These are phyloP conservation scores for Clarias pachynema DNA, from an alignment of 2,797 vertebrate species.

Conservation along the genomic window DNA sequence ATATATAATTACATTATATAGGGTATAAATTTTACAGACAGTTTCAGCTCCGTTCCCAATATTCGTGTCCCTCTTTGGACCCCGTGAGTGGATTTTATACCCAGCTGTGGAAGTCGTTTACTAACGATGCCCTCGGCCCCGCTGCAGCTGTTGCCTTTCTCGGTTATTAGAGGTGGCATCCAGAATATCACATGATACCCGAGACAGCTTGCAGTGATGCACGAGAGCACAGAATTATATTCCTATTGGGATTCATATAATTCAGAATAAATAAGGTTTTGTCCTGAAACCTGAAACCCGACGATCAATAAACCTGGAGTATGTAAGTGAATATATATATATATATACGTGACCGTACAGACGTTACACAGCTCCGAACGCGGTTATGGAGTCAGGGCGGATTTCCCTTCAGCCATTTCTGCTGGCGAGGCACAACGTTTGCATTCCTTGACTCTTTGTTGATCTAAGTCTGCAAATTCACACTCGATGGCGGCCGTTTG, in stretches of 20 bases:
- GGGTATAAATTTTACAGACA: background rate
- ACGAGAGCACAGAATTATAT: background rate
- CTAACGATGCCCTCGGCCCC: background rate
- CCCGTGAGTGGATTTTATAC: background rate
- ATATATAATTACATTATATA: too few relatives aligned
- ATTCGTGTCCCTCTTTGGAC: background rate
- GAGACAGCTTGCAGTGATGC: conserved; percentile 20
- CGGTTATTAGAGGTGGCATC: conserved; percentile 59
- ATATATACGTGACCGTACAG: background rate
- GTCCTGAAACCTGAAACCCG: too few relatives aligned
- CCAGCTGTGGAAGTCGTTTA: conserved; percentile 14
- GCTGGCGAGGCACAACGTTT: conserved; percentile 35
- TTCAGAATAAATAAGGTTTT: background rate
- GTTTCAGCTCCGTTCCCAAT: background rate
- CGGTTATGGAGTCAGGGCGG: background rate
- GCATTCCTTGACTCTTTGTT: conserved; percentile 10
- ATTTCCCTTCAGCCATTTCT: conserved; percentile 1
- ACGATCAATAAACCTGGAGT: background rate
- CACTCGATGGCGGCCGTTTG: conserved; percentile 9
- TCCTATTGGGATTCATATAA: background rate
- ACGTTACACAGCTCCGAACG: background rate
- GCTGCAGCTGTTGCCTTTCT: conserved; percentile 70
- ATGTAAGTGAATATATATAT: background rate
- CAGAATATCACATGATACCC: conserved; percentile 60
- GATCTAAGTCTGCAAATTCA: conserved; percentile 18